Evolutionary conservation across 2,797 vertebrate species (phyloP), one percentile per base, ranked within the genome.

Genomic region (Parotocinclus haroldoi): DNA sequence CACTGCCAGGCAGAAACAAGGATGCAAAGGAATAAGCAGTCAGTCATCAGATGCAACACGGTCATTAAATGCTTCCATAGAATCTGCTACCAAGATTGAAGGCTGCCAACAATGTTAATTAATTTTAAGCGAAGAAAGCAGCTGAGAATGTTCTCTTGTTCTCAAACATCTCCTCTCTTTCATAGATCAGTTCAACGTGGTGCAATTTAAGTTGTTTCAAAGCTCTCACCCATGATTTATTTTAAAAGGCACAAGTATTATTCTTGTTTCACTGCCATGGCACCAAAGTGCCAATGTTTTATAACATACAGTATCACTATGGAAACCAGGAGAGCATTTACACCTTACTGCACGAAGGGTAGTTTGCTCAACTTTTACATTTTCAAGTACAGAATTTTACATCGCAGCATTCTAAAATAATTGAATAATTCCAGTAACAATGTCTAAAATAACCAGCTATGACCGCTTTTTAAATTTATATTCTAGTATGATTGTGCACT

Each of bases 111-210:
- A 58, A 57, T 37, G 40, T 59, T 46, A 27, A 67, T 59, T 63
- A 67, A 73, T 51, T 66, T 59, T 50, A 67, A 64, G 58, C 37
- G 55, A 1, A 18, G 5, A 42, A 67, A 44, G 42, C 49, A 70
- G 57, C 62, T 69, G 72, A 57, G 48, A 69, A 51, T 39, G 17
- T 46, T 62, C 66, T 45, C 66, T 57, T 74, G 67, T 13, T 5
- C 13, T 13, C 12, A 46, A 12, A 12, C 10, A 46, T n/a, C n/a
- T n/a, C n/a, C n/a, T n/a, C n/a, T 11, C 45, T 12, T 46, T 11
- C 27, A 27, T 27, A 27, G 27, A 27, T 2, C 2, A 27, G 5
- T 27, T 27, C 27, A 27, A 27, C 27, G 2, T 27, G 27, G 27
- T 27, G 27, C 27, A 27, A 5, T 27, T 27, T 27, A 46, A 46